Evolutionary conservation across 2,888 invertebrate species (phyloP), one percentile per base, ranked within the genome.

Genomic region (Drosophila paucipuncta): DNA sequence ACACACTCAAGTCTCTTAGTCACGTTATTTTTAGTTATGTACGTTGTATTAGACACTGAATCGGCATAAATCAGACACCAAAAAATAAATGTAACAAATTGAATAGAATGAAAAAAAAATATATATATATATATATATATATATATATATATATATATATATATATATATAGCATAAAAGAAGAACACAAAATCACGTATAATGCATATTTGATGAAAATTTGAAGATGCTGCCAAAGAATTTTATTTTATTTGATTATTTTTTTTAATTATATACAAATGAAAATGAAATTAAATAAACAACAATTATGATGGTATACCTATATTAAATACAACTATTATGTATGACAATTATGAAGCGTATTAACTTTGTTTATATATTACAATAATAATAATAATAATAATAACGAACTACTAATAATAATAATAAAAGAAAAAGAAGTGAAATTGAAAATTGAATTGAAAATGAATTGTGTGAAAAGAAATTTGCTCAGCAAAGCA

Each of bases 191-290:
- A 61, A 74, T 64, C 60, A 68, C 35, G 53, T 55, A 52, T 62
- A 73, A 70, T 60, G 72, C 67, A 63, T 25, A 68, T 37, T 53
- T 60, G 54, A 70, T 71, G 60, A 71, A 80, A 54, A 69, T 75
- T 83, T 77, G 47, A 87, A 73, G 89, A 90, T 86, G 85, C 90
- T 85, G 90, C 90, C 89, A 90, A 90, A 85, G 89, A 85, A 78
- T 76, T 78, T 76, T 78, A 47, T 77, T 61, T 59, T 58, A 49
- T 47, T 47, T 16, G 10, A 47, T 9, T 52, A 43, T 41, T 53
- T 33, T 43, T 54, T 64, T 47, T 47, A 62, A 64, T 49, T 65
- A 60, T 63, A 71, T 50, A 63, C 73, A 82, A 25, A 25, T 47
- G 47, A 25, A 53, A 60, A 43, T 33, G n/a, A 66, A 69, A 70